Percentiles rank a stretch among this genome's conserved stretches.
Conservation (phyloP, 2,888 invertebrate genomes). For the Amphipyra berbera region DNA sequence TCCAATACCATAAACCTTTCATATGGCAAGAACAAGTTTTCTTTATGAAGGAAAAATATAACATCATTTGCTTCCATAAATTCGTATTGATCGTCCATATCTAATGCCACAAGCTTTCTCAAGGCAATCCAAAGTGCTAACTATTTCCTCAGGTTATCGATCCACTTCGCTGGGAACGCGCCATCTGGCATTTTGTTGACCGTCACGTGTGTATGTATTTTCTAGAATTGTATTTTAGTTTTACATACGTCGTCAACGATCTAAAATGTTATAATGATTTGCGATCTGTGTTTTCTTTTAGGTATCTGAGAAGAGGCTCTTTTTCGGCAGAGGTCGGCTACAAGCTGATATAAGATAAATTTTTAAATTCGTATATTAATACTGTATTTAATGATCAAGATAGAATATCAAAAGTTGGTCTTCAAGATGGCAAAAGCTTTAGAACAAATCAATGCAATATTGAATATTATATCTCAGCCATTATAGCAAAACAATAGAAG, state of each 20-base stretch:
- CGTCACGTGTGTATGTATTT: conserved; percentile 36
- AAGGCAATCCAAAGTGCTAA: conserved; percentile 46
- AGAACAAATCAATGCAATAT: no score
- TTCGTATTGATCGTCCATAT: conserved; percentile 28
- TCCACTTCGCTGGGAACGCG: conserved; percentile 53
- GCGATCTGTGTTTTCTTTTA: no score
- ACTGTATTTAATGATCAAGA: no score
- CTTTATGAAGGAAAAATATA: conserved; percentile 1
- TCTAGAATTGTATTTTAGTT: conserved; percentile 38
- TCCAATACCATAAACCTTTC: background rate
- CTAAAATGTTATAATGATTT: no score
- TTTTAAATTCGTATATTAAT: no score
- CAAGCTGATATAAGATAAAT: no score
- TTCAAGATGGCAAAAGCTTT: no score
- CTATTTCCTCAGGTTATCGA: conserved; percentile 57
- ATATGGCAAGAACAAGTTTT: background rate
- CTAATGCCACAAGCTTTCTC: conserved; percentile 32
- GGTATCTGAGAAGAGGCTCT: no score
- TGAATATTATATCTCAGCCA: no score
- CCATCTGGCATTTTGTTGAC: conserved; percentile 54
- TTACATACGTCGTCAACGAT: background rate
- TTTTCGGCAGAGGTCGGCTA: no score
- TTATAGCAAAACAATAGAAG: conserved; percentile 12
- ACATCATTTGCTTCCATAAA: background rate
- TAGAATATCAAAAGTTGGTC: no score